These are phyloP conservation scores for Amyelois transitella DNA, from an alignment of 1,140 invertebrate species.

Conservation along the genomic window DNA sequence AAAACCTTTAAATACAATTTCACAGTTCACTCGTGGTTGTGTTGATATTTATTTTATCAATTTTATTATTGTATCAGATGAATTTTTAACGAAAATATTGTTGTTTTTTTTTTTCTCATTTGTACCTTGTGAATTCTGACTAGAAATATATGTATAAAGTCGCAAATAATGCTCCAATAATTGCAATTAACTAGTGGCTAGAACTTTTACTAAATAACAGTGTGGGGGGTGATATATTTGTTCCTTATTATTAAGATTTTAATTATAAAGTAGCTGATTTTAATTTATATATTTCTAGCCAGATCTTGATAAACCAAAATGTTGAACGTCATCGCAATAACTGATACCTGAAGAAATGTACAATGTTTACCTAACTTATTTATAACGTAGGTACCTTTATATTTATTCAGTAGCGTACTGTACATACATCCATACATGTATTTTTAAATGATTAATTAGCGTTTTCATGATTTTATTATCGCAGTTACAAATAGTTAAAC, in stretches of 20 bases:
- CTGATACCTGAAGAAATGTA: conserved; percentile 50
- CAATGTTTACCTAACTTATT: conserved; percentile 37
- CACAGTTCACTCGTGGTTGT: conserved; percentile 63
- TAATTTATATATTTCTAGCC: background rate
- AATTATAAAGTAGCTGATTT: background rate
- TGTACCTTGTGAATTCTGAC: background rate
- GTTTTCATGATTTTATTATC: background rate
- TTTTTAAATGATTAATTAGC: background rate
- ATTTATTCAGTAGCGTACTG: conserved; percentile 7
- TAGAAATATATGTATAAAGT: background rate
- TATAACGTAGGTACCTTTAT: conserved; percentile 3
- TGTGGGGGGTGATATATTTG: background rate
- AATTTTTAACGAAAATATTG: conserved; percentile 2
- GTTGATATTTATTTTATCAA: conserved; percentile 39
- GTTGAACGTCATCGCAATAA: conserved; percentile 38
- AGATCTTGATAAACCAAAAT: conserved; percentile 27
- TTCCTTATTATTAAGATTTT: background rate
- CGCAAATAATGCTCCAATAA: background rate
- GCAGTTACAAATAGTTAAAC: background rate
- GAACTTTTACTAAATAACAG: background rate
- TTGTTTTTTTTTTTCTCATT: conserved; percentile 22
- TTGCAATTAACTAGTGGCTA: background rate
- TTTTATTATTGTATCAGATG: conserved; percentile 13
- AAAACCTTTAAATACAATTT: conserved; percentile 19
- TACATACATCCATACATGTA: background rate